These are phyloP conservation scores for Drosophila kohkoa DNA, from an alignment of 1,140 invertebrate species.

Conservation along the genomic window DNA sequence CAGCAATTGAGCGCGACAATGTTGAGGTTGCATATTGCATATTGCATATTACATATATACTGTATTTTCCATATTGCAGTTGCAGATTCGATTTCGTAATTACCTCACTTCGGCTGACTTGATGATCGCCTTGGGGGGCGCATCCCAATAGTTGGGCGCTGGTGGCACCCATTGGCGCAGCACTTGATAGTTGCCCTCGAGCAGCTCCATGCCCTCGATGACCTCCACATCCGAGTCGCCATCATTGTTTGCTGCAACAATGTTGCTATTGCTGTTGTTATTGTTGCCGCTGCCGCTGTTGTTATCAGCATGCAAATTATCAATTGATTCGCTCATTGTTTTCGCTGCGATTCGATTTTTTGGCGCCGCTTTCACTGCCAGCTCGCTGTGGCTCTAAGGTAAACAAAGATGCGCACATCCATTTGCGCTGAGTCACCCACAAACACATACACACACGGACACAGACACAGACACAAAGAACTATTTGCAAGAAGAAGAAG, in stretches of 20 bases:
- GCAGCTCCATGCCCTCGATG: conserved; percentile 83
- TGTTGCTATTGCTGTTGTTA: conserved; percentile 35
- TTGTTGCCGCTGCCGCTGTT: conserved; percentile 44
- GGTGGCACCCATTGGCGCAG: conserved; percentile 82
- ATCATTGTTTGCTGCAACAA: conserved; percentile 38
- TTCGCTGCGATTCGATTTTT: conserved; percentile 29
- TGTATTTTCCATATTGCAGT: neutral
- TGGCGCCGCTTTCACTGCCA: conserved; percentile 71
- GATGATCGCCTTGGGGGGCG: conserved; percentile 82
- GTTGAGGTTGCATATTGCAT: neutral
- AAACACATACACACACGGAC: conserved; percentile 19
- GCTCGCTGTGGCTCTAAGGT: conserved; percentile 18
- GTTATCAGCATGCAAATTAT: conserved; percentile 68
- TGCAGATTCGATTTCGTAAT: conserved; percentile 18
- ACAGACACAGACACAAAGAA: conserved; percentile 65
- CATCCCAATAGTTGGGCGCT: conserved; percentile 84
- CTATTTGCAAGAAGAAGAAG: conserved; percentile 50
- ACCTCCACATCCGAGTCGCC: conserved; percentile 83
- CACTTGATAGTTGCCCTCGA: conserved; percentile 84
- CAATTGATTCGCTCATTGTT: conserved; percentile 74
- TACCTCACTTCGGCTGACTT: conserved; percentile 84
- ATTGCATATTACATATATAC: neutral
- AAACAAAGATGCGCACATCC: conserved; percentile 78
- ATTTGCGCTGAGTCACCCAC: conserved; percentile 76
- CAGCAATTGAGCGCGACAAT: conserved; percentile 29